Evolutionary conservation across 2,888 invertebrate genomes (phyloP), one percentile per base, ranked within the genome.

Genomic region (Apoderus coryli): DNA sequence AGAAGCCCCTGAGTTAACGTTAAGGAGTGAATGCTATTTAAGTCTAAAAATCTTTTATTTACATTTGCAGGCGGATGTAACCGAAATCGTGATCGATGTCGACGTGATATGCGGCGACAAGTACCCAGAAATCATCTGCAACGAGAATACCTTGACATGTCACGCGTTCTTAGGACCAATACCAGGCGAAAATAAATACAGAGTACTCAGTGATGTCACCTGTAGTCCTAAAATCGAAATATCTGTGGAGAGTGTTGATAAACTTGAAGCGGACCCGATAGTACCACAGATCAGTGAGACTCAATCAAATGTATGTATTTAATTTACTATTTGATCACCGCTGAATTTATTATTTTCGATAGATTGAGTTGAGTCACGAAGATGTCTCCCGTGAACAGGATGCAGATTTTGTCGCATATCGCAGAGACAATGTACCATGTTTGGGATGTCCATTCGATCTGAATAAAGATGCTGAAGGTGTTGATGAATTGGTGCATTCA

Each of bases 361-460:
- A 47, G 48, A 29, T 48, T 16, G 43, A 42, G 7, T 31, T 48
- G 27, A 47, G 44, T 30, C 37, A 44, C 29, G 46, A 48, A 34
- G 40, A 44, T 13, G 34, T 47, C 22, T 50, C 48, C 22, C 43
- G 64, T 60, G 54, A 56, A 13, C 35, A 40, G 31, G 57, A 61
- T 19, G 63, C 65, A 16, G 65, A 65, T 44, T 66, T 67, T 40
- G 44, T 65, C 57, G 22, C 53, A 57, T 35, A 62, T 59, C n/a
- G 53, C 57, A 10, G 52, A 57, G 23, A 41, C 23, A 25, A 43
- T 14, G 49, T 44, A 3, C 56, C 57, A 3, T 69, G 69, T 45
- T 47, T 60, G 13, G 70, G 69, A 3, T 71, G 70, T 40, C 54
- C 64, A 0, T 54, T 60, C 5, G 63, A 64, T 34, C 56, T 72